Percentiles rank a stretch among this genome's conserved stretches.
Evolutionary conservation across 2,888 invertebrate species (phyloP).

Genomic region (Choreutis nemorana): DNA sequence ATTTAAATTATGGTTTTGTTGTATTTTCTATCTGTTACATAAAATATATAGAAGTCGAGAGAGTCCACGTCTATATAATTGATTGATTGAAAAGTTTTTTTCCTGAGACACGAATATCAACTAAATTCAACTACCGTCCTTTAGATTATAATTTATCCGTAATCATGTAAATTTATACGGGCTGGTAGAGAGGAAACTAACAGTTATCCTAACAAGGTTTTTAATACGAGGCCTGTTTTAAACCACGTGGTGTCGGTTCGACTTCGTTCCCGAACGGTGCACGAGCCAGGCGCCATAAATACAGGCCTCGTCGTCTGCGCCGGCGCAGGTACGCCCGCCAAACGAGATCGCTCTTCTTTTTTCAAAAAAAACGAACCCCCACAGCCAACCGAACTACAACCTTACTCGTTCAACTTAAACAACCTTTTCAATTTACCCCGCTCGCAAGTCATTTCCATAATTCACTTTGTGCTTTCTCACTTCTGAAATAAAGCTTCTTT

Average conservation of each 20-base stretch:
- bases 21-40: too few relatives aligned
- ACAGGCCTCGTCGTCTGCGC: constrained; percentile 59
- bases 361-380: constrained; percentile 23
- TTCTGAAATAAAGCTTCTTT: constrained; percentile 62
- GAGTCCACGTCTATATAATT: too few relatives aligned
- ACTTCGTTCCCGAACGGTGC: constrained; percentile 34
- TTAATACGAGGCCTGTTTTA: constrained; percentile 37
- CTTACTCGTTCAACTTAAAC: constrained; percentile 16
- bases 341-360: constrained; percentile 59
- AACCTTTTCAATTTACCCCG: constrained; percentile 17
- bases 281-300: constrained; percentile 59
- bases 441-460: constrained; percentile 39
- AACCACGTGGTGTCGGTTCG: constrained; percentile 49
- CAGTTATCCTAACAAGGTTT: constrained; percentile 58
- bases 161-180: constrained; percentile 14
- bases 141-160: too few relatives aligned
- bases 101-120: too few relatives aligned
- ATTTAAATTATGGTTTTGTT: too few relatives aligned
- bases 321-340: constrained; percentile 63
- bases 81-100: too few relatives aligned
- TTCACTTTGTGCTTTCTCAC: constrained; percentile 61
- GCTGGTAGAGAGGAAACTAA: constrained; percentile 49
- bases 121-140: too few relatives aligned
- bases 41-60: too few relatives aligned
- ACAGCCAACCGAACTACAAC: constrained; percentile 17